phyloP scores from a whole-genome alignment of 1,140 invertebrate genomes.

The Capitella teleta region DNA sequence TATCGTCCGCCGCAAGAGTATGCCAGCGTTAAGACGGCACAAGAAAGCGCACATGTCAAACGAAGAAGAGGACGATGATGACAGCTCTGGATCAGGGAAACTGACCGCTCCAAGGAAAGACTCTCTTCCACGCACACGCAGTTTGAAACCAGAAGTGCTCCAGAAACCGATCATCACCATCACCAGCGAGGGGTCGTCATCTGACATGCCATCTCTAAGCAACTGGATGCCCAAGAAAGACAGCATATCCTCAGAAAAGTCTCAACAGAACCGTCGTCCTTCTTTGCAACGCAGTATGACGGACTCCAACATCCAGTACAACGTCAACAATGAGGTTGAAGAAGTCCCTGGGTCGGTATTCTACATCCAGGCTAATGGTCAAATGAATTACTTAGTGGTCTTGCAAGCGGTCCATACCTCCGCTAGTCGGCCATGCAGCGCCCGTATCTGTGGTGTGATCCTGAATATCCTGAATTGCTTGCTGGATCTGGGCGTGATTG shows the following conservation, averaged over 20 bases:
- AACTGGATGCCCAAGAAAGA: neutral
- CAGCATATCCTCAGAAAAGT: neutral
- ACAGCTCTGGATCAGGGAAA: neutral
- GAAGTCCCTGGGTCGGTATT: conserved; percentile 62
- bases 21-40: conserved; percentile 39
- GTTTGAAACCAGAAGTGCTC: conserved; percentile 11
- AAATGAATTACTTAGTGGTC: conserved; percentile 81
- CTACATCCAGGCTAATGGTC: conserved; percentile 90
- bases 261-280: neutral
- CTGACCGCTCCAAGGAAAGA: neutral
- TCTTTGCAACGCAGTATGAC: conserved; percentile 63
- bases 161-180: conserved; percentile 88
- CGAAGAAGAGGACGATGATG: neutral
- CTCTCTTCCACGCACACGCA: conserved; percentile 5
- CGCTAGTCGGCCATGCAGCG: conserved; percentile 58
- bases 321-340: conserved; percentile 30
- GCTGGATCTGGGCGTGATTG: conserved; percentile 69
- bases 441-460: conserved; percentile 78
- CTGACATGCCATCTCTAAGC: neutral
- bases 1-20: conserved; percentile 17
- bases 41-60: conserved; percentile 34
- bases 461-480: conserved; percentile 78
- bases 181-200: conserved; percentile 64
- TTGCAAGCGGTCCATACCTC: conserved; percentile 74
- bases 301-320: conserved; percentile 80